Conservation (phyloP, 92 coral and sea anemone species). For the Zoanthus sociatus region DNA sequence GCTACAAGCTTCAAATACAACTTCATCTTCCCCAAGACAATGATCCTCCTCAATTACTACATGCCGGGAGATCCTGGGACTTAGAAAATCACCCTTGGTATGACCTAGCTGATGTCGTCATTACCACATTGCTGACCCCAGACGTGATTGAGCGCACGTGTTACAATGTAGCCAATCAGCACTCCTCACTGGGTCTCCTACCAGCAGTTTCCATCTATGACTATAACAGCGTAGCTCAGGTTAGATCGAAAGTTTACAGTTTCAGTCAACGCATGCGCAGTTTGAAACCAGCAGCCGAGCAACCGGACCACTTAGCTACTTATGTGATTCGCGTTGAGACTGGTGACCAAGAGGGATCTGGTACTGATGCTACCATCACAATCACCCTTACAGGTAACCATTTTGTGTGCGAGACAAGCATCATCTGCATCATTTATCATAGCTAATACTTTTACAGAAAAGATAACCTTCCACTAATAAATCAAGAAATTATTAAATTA, state of each 20-base stretch:
- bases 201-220: slow-evolving; percentile 61
- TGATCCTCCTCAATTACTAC: slow-evolving; percentile 42
- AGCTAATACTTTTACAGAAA: no score
- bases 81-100: slow-evolving; percentile 43
- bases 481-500: no score
- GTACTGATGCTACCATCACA: slow-evolving; percentile 64
- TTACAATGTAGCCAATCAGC: no score
- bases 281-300: slow-evolving; percentile 1
- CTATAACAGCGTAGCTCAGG: slow-evolving; percentile 62
- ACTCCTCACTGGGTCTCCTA: no score
- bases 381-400: slow-evolving; percentile 64
- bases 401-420: no score
- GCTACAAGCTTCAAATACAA: no score
- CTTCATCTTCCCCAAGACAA: no score
- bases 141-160: no score
- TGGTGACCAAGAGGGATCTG: slow-evolving; percentile 68
- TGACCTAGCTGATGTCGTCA: no score
- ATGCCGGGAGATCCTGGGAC: slow-evolving; percentile 57
- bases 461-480: no score
- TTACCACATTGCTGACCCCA: no score
- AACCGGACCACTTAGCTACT: slow-evolving; percentile 46
- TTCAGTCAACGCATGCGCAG: slow-evolving; percentile 70
- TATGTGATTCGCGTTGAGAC: slow-evolving; percentile 29
- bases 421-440: no score
- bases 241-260: slow-evolving; percentile 68